A percentile compares a stretch with the other conserved stretches of the same genome.
Evolutionary conservation across 2,888 invertebrate species (phyloP).

Genomic region (Thera britannica): DNA sequence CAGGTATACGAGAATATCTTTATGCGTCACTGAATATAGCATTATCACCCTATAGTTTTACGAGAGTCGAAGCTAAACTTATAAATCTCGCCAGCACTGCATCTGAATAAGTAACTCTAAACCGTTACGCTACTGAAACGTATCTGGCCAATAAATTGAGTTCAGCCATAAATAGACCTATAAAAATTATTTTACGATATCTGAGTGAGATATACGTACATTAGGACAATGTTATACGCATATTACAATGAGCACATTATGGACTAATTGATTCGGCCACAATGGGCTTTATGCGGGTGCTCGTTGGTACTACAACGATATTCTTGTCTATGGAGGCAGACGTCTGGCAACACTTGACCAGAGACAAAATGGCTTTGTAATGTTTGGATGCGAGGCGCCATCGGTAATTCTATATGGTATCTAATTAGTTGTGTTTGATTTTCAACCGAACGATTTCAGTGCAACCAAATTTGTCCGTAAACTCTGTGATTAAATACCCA

Average conservation of each 20-base stretch:
- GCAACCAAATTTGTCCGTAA: neutral
- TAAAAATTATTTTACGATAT: constrained; percentile 81
- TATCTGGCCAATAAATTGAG: constrained; percentile 79
- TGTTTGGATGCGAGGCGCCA: constrained; percentile 77
- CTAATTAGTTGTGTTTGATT: constrained; percentile 50
- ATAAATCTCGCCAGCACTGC: constrained; percentile 58
- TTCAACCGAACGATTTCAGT: constrained; percentile 16
- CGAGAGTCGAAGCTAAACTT: constrained; percentile 59
- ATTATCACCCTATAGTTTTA: constrained; percentile 53
- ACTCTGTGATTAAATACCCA: neutral
- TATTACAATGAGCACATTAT: constrained; percentile 82
- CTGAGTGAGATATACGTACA: constrained; percentile 69
- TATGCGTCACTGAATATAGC: constrained; percentile 40
- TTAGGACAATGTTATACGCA: constrained; percentile 81
- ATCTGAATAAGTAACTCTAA: constrained; percentile 63
- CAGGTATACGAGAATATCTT: constrained; percentile 42
- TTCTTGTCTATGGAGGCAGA: constrained; percentile 80
- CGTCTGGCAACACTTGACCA: constrained; percentile 83
- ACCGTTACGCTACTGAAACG: constrained; percentile 74
- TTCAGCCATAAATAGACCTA: constrained; percentile 79
- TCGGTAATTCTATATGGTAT: constrained; percentile 71
- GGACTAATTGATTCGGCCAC: constrained; percentile 81
- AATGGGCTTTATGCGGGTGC: constrained; percentile 75
- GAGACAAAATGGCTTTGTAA: constrained; percentile 84
- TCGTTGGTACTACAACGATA: constrained; percentile 76